These are phyloP conservation scores for Eira barbara DNA, from an alignment of 2,113 vertebrate species.

Conservation along the genomic window DNA sequence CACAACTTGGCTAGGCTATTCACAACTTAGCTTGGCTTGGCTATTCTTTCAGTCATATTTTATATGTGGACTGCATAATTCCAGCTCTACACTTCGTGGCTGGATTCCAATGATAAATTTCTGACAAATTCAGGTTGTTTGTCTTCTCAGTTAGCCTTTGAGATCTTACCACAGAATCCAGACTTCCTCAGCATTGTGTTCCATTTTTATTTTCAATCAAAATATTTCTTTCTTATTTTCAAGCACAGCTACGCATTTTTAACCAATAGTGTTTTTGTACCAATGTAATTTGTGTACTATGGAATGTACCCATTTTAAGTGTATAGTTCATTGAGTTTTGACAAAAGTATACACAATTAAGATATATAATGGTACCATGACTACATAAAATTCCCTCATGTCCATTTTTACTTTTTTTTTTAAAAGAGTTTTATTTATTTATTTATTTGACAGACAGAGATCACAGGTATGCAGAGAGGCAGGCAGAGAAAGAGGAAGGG, in stretches of 20 bases:
- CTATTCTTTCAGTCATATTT: neutral
- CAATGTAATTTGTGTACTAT: neutral
- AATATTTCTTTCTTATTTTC: neutral
- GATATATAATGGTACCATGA: neutral
- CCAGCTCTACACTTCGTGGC: neutral
- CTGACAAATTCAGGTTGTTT: neutral
- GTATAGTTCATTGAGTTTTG: neutral
- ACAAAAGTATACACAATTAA: neutral
- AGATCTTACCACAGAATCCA: neutral
- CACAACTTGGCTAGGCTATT: neutral
- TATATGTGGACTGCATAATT: neutral
- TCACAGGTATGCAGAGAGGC: too few species aligned
- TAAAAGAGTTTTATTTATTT: too few species aligned
- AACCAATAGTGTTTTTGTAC: neutral
- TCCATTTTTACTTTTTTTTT: neutral
- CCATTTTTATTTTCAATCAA: neutral
- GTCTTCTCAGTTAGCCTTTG: neutral
- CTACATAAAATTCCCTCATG: neutral
- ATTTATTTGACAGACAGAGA: too few species aligned
- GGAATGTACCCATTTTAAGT: neutral
- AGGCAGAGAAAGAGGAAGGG: too few species aligned
- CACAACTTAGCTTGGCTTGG: neutral
- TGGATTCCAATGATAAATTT: neutral
- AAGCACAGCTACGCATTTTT: neutral
- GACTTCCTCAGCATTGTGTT: neutral